A percentile compares a stretch with the other conserved stretches of the same genome.
phyloP scores from a whole-genome alignment of 1,140 invertebrate species.

The Artemia franciscana region DNA sequence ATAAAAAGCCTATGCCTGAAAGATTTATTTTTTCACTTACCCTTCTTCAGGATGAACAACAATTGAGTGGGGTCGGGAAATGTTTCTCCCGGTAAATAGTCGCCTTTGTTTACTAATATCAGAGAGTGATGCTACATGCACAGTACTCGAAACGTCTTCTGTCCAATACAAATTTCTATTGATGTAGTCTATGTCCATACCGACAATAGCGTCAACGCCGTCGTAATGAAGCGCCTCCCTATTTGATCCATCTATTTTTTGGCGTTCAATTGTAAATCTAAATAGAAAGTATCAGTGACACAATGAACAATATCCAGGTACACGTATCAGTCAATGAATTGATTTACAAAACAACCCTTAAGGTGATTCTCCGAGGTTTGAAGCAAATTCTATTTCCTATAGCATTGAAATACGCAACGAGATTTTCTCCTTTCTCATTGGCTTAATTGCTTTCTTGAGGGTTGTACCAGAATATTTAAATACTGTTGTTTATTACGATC shows the following conservation, averaged over 20 bases:
- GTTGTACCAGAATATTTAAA: too few relatives aligned
- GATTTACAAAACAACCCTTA: too few relatives aligned
- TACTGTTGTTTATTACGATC: too few relatives aligned
- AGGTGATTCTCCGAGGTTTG: too few relatives aligned
- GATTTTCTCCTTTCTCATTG: too few relatives aligned
- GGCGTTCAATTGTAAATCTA: constrained; percentile 25
- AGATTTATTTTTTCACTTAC: constrained; percentile 13
- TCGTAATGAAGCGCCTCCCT: constrained; percentile 21
- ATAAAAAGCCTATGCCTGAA: too few relatives aligned
- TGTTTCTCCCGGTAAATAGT: constrained; percentile 26
- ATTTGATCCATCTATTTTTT: constrained; percentile 20
- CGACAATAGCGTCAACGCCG: constrained; percentile 32
- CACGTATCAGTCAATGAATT: too few relatives aligned
- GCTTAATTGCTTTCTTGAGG: too few relatives aligned
- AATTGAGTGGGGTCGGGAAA: constrained; percentile 35
- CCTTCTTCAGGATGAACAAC: constrained; percentile 36
- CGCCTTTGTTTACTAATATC: constrained; percentile 25
- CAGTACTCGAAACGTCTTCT: constrained; percentile 32
- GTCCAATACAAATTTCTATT: constrained; percentile 59
- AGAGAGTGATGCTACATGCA: constrained; percentile 33
- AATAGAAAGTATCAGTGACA: too few relatives aligned
- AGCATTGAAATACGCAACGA: too few relatives aligned
- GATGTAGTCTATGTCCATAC: constrained; percentile 53
- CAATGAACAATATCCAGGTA: too few relatives aligned
- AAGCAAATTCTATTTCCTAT: too few relatives aligned